These are phyloP conservation scores for Sparidentex hasta DNA, from an alignment of 2,797 vertebrate genomes.

Conservation along the genomic window DNA sequence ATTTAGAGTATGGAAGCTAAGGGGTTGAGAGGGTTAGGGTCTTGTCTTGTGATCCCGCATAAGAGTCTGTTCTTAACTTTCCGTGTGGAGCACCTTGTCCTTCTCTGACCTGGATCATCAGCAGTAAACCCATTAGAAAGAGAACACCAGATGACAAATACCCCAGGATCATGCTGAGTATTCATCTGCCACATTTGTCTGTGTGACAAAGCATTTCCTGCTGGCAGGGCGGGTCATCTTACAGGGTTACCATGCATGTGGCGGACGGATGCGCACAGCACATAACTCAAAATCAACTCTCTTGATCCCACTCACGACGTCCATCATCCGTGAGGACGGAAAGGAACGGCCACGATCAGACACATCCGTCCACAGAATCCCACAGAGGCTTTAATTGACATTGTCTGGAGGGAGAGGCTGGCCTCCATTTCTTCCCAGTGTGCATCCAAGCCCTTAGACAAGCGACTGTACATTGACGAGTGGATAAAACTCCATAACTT, in stretches of 20 bases:
- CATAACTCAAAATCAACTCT: conserved; percentile 54
- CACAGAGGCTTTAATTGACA: conserved; percentile 60
- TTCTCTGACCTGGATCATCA: conserved; percentile 76
- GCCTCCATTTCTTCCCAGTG: conserved; percentile 59
- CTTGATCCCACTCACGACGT: conserved; percentile 31
- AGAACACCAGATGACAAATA: conserved; percentile 81
- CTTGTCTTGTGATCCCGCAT: conserved; percentile 35
- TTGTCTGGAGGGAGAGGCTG: conserved; percentile 59
- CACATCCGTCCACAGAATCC: conserved; percentile 48
- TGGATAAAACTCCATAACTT: conserved; percentile 74
- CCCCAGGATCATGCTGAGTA: conserved; percentile 76
- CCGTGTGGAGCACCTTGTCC: conserved; percentile 59
- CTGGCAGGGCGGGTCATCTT: conserved; percentile 65
- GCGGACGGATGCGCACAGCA: conserved; percentile 8
- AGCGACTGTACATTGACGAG: conserved; percentile 64
- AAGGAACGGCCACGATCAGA: conserved; percentile 33
- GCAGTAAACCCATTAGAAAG: conserved; percentile 79
- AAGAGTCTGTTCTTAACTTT: conserved; percentile 58
- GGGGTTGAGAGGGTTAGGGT: conserved; percentile 35
- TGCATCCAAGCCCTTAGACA: conserved; percentile 63
- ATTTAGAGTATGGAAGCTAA: conserved; percentile 36
- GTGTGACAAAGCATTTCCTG: conserved; percentile 77
- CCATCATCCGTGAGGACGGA: conserved; percentile 51
- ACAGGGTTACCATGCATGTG: conserved; percentile 59
- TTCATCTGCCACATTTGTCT: conserved; percentile 78